These are phyloP conservation scores for Trisateles emortualis DNA, from an alignment of 2,888 invertebrate species.

Conservation along the genomic window DNA sequence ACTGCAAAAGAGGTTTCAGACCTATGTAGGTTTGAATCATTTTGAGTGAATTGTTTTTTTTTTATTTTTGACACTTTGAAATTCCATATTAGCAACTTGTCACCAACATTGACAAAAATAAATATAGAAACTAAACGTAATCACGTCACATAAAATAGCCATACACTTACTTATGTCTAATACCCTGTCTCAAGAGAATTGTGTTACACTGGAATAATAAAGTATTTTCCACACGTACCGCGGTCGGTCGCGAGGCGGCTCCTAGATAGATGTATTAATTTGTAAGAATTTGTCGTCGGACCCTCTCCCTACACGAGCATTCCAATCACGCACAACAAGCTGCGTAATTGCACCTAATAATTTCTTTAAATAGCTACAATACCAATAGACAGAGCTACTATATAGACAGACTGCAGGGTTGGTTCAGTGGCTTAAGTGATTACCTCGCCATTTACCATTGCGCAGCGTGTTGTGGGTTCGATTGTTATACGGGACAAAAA, in stretches of 20 bases:
- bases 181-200: slow-evolving; percentile 57
- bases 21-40: no score
- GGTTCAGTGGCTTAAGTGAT: no score
- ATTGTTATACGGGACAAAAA: no score
- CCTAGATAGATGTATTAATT: slow-evolving; percentile 85
- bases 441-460: no score
- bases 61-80: no score
- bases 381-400: slow-evolving; percentile 39
- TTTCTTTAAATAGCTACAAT: slow-evolving; percentile 81
- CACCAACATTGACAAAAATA: neutral
- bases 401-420: no score
- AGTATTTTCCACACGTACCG: slow-evolving; percentile 83
- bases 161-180: slow-evolving; percentile 63
- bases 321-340: slow-evolving; percentile 86
- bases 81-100: neutral
- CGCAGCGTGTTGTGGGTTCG: no score
- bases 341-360: slow-evolving; percentile 86
- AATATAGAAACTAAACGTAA: slow-evolving; percentile 20
- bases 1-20: no score
- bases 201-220: slow-evolving; percentile 71
- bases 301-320: slow-evolving; percentile 75
- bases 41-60: no score
- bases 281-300: slow-evolving; percentile 85
- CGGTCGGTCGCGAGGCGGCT: slow-evolving; percentile 68
- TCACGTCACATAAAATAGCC: slow-evolving; percentile 27